A percentile compares a stretch with the other conserved stretches of the same genome.
Conservation (phyloP, 2,113 vertebrate species). For the Mormyrus iriodes region DNA sequence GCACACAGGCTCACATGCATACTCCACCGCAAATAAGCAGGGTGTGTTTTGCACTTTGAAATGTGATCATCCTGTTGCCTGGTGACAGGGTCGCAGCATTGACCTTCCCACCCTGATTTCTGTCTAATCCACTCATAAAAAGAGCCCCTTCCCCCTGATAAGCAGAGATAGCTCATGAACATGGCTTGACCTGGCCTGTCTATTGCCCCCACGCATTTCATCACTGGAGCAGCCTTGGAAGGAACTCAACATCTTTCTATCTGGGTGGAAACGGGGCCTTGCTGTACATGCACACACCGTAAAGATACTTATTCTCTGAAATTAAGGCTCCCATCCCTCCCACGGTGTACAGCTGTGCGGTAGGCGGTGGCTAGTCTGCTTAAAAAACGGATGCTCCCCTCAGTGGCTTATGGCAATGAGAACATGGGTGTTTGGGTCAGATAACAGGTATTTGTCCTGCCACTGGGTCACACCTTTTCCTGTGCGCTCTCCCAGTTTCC, state of each 20-base stretch:
- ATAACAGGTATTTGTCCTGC: conserved; percentile 5
- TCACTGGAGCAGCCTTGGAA: background rate
- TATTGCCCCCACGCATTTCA: background rate
- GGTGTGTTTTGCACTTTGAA: conserved; percentile 32
- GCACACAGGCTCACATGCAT: background rate
- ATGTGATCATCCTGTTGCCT: conserved; percentile 58
- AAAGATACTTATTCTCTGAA: background rate
- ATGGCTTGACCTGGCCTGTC: background rate
- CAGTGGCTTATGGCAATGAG: background rate
- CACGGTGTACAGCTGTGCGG: background rate
- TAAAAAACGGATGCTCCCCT: background rate
- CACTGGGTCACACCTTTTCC: background rate
- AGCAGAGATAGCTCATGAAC: background rate
- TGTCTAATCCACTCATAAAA: conserved; percentile 26
- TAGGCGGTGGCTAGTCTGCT: background rate
- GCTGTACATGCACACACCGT: background rate
- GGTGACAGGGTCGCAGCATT: conserved; percentile 50
- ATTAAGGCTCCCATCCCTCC: background rate
- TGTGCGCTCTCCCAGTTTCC: background rate
- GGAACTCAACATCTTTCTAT: background rate
- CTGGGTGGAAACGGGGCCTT: background rate
- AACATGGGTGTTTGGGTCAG: background rate
- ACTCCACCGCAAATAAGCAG: conserved; percentile 23
- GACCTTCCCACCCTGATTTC: conserved; percentile 19
- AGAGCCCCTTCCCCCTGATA: conserved; percentile 13